Evolutionary conservation across 2,113 vertebrate genomes (phyloP).

Genomic region (Isurus oxyrinchus): DNA sequence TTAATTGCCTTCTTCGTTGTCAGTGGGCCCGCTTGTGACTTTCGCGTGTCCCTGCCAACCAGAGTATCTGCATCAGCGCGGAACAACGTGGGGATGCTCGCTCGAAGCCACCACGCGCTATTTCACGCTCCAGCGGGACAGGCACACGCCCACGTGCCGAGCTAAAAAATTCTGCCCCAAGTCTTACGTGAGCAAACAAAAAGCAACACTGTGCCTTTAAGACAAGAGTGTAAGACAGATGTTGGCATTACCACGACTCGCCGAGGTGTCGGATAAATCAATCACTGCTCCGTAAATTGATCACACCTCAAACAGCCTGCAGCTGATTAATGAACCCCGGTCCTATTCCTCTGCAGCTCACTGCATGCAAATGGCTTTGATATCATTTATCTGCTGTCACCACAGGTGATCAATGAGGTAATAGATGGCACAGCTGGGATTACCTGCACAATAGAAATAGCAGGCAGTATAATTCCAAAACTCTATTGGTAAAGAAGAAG

Average conservation of each 20-base stretch:
- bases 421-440: slow-evolving; percentile 33
- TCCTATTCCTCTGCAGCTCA: slow-evolving; percentile 11
- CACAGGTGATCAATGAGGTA: slow-evolving; percentile 29
- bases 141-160: no score
- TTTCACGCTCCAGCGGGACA: no score
- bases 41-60: no score
- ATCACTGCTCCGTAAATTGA: slow-evolving; percentile 27
- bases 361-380: slow-evolving; percentile 25
- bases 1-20: no score
- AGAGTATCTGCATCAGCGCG: no score
- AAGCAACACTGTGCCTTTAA: not conserved
- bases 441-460: slow-evolving; percentile 29
- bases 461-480: slow-evolving; percentile 12
- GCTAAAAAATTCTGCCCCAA: no score
- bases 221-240: not conserved
- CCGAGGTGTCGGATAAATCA: slow-evolving; percentile 25
- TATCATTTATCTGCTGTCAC: slow-evolving; percentile 31
- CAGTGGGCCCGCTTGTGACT: no score
- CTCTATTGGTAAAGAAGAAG: not conserved
- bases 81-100: no score
- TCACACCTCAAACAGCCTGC: slow-evolving; percentile 25
- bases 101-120: no score
- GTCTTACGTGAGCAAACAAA: not conserved
- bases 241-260: slow-evolving; percentile 24
- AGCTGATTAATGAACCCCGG: slow-evolving; percentile 12